Conservation (phyloP, 2,797 vertebrate species). For the Anabas testudineus region DNA sequence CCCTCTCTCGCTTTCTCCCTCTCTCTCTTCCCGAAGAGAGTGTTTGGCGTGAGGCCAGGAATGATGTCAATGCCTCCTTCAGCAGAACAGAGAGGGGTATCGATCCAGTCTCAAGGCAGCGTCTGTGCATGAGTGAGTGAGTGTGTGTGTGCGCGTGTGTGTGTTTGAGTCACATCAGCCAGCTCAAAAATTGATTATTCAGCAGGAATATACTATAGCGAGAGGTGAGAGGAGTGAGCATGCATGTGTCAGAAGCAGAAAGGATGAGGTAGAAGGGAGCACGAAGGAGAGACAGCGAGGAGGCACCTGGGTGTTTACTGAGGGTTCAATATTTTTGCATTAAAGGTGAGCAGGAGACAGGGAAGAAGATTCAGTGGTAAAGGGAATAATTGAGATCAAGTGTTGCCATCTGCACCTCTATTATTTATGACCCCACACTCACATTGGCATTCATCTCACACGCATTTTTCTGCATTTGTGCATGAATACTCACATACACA, state of each 20-base stretch:
- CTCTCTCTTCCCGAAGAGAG: conserved; percentile 81
- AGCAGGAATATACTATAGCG: conserved; percentile 83
- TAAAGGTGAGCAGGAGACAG: conserved; percentile 63
- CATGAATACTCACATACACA: conserved; percentile 29
- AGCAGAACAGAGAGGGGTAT: conserved; percentile 87
- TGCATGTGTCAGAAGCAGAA: conserved; percentile 77
- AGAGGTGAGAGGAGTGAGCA: conserved; percentile 77
- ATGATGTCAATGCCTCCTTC: conserved; percentile 89
- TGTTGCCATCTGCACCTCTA: conserved; percentile 66
- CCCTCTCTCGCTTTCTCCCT: conserved; percentile 66
- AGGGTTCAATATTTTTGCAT: conserved; percentile 57
- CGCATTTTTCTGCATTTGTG: conserved; percentile 49
- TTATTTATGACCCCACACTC: conserved; percentile 63
- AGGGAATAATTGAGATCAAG: conserved; percentile 73
- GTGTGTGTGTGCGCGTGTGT: conserved; percentile 49
- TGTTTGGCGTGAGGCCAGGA: conserved; percentile 84
- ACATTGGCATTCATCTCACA: conserved; percentile 57
- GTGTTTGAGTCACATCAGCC: conserved; percentile 78
- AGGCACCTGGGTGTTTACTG: conserved; percentile 67
- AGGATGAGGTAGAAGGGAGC: conserved; percentile 64
- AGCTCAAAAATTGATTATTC: conserved; percentile 85
- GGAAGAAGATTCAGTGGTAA: conserved; percentile 50
- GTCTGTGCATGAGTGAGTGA: conserved; percentile 72
- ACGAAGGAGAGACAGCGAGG: conserved; percentile 55
- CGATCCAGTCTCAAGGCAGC: conserved; percentile 85